Evolutionary conservation across 2,888 invertebrate genomes (phyloP).

Genomic region (Drosophila recens): DNA sequence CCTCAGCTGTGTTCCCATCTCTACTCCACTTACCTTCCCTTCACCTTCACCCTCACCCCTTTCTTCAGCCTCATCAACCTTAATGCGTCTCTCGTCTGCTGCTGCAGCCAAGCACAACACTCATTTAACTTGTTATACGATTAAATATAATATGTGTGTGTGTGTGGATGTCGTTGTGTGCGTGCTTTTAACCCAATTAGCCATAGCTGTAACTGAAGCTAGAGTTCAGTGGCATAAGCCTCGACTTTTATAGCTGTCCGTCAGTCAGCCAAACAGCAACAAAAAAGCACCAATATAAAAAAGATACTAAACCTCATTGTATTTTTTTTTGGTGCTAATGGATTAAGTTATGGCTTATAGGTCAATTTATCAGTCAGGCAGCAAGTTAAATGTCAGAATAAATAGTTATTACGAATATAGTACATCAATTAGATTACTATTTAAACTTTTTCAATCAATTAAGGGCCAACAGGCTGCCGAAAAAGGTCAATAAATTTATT

Average conservation of each 20-base stretch:
- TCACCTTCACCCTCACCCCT: not conserved
- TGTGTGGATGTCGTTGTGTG: slow-evolving; percentile 17
- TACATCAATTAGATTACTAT: not conserved
- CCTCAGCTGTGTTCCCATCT: slow-evolving; percentile 27
- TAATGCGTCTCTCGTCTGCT: slow-evolving; percentile 51
- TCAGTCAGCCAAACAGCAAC: slow-evolving; percentile 17
- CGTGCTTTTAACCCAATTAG: slow-evolving; percentile 77
- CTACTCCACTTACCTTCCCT: not conserved
- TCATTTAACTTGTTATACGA: slow-evolving; percentile 61
- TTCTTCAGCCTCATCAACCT: slow-evolving; percentile 35
- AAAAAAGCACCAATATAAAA: slow-evolving; percentile 13
- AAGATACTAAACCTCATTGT: slow-evolving; percentile 47
- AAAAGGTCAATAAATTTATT: not conserved
- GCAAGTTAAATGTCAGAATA: slow-evolving; percentile 22
- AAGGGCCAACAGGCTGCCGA: slow-evolving; percentile 8
- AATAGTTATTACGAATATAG: slow-evolving; percentile 12
- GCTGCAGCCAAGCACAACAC: slow-evolving; percentile 60
- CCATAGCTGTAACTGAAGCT: slow-evolving; percentile 55
- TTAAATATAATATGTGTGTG: slow-evolving; percentile 12
- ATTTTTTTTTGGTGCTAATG: slow-evolving; percentile 42
- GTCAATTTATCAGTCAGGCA: slow-evolving; percentile 44
- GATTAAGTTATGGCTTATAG: slow-evolving; percentile 35
- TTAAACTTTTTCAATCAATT: slow-evolving; percentile 9
- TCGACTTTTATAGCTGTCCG: slow-evolving; percentile 53
- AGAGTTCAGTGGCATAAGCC: slow-evolving; percentile 66